Conservation (phyloP, 2,888 invertebrate species). For the Rhamnusium bicolor region DNA sequence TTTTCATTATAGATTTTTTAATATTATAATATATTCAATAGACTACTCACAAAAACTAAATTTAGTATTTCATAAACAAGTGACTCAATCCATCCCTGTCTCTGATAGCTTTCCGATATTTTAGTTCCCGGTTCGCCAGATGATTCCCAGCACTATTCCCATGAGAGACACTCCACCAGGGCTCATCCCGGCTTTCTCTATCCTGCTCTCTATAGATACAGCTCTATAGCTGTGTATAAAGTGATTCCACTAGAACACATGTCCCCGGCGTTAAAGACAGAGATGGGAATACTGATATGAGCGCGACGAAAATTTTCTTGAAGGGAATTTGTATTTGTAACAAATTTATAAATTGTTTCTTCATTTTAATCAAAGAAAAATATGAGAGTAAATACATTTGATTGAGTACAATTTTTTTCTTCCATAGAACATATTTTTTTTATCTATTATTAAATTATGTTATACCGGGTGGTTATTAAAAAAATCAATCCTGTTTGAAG, state of each 20-base stretch:
- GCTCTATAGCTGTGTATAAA: constrained; percentile 25
- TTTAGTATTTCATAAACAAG: not conserved
- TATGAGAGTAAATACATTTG: too few relatives aligned
- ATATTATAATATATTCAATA: too few relatives aligned
- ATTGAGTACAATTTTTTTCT: too few relatives aligned
- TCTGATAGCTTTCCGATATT: constrained; percentile 65
- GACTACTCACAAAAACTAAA: too few relatives aligned
- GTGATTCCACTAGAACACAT: constrained; percentile 34
- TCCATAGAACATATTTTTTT: too few relatives aligned
- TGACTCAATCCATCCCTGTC: constrained; percentile 54
- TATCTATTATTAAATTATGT: too few relatives aligned
- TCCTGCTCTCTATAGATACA: constrained; percentile 36
- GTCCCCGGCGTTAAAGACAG: constrained; percentile 16
- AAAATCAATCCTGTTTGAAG: too few relatives aligned
- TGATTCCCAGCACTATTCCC: constrained; percentile 63
- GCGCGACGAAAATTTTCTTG: not conserved
- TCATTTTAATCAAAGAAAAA: too few relatives aligned
- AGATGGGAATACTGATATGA: not conserved
- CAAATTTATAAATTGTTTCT: not conserved
- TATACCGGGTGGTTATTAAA: too few relatives aligned
- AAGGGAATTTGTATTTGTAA: not conserved
- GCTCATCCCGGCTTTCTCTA: constrained; percentile 42
- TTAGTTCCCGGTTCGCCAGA: constrained; percentile 65
- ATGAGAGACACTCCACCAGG: constrained; percentile 51
- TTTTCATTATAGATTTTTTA: too few relatives aligned